Evolutionary conservation across 2,113 vertebrate species (phyloP), one percentile per base, ranked within the genome.

Genomic region (Cheilinus undulatus): DNA sequence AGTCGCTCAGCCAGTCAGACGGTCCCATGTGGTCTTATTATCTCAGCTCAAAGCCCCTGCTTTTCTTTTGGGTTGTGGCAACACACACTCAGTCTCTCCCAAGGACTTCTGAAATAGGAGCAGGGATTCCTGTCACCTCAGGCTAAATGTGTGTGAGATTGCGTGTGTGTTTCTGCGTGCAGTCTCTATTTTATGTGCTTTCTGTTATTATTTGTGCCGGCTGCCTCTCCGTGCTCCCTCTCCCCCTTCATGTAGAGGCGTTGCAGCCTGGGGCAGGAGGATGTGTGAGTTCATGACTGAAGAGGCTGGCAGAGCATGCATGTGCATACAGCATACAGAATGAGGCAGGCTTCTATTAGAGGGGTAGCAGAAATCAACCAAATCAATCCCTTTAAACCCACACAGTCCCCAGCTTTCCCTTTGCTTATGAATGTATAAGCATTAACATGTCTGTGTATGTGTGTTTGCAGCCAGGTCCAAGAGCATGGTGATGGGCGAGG

Each of bases 401-500:
- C 5, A 5, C 3, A 3, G 2, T 22, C 3, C 14, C 30, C 49
- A 15, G 8, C 20, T 27, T 5, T 50, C 15, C 26, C 38, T 17
- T 5, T 15, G 42, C n/a, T 15, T 80, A 9, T 57, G 10, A 20
- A 36, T 14, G 32, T 23, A n/a, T n/a, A 6, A 19, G 51, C 30
- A 11, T 32, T 19, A 4, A 19, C 17, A 26, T 42, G 38, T 65
- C 32, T 73, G 2, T 72, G 26, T 69, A 4, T 86, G n/a, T 86
- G 52, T 85, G 65, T 83, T 58, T 91, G 19, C 85, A 99, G 97
- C 96, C 80, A 91, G 95, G 79, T 98, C 96, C 72, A 98, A 95
- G 88, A 98, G 97, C 92, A 95, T 98, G 95, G 96, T 97, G 92
- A 97, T 98, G 96, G 95, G 96, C 7, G 96, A 98, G 68, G 93